Evolutionary conservation across 2,113 vertebrate species (phyloP).

Genomic region (Anhinga rufa): DNA sequence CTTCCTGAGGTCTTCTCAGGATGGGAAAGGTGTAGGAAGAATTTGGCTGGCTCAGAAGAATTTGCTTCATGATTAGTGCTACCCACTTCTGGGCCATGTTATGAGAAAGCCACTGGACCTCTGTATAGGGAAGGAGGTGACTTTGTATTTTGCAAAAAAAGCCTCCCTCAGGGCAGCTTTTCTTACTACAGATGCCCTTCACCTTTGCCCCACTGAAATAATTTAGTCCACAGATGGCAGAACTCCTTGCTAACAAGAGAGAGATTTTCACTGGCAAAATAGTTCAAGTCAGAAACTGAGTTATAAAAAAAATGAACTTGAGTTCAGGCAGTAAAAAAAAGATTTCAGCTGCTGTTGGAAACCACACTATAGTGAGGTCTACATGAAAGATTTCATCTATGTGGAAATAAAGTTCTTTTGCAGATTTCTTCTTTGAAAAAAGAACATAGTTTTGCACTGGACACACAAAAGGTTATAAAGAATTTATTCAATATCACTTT

Average conservation of each 20-base stretch:
- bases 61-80: neutral
- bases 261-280: neutral
- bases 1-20: neutral
- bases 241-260: neutral
- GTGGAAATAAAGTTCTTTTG: neutral
- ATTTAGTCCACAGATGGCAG: neutral
- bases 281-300: neutral
- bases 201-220: neutral
- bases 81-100: neutral
- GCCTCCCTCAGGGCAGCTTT: neutral
- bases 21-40: neutral
- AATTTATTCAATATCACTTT: neutral
- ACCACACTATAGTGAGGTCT: neutral
- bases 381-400: neutral
- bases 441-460: neutral
- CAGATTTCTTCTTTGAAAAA: neutral
- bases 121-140: neutral
- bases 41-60: neutral
- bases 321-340: neutral
- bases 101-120: neutral
- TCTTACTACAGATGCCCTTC: neutral
- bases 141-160: neutral
- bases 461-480: neutral
- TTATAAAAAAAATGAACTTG: neutral
- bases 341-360: neutral